Percentiles rank a stretch among this genome's conserved stretches.
Evolutionary conservation across 1,140 invertebrate genomes (phyloP).

Genomic region (Cyrtorhinus lividipennis): DNA sequence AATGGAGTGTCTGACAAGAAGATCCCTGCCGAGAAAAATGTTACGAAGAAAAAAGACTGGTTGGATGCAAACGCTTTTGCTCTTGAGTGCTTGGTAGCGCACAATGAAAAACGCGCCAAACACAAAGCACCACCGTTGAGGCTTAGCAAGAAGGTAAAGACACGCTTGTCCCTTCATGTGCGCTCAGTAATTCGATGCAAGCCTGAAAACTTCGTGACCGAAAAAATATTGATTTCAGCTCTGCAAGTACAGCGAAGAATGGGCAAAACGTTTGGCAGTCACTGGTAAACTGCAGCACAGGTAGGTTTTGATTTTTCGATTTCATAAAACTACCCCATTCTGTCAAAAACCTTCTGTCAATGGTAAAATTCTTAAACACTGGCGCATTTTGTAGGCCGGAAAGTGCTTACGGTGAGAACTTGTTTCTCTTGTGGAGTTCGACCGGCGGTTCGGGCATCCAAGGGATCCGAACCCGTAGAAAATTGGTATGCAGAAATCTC

Average conservation of each 20-base stretch:
- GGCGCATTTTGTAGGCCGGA: too few relatives aligned
- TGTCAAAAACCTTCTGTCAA: too few relatives aligned
- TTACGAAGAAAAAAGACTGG: not conserved
- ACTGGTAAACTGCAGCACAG: conserved; percentile 52
- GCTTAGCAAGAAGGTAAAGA: conserved; percentile 49
- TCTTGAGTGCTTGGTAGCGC: conserved; percentile 49
- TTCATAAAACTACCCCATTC: too few relatives aligned
- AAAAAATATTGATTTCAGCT: conserved; percentile 30
- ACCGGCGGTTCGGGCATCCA: conserved; percentile 48
- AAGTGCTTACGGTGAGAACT: conserved; percentile 65
- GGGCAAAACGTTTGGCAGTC: conserved; percentile 58
- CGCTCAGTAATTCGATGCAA: too few relatives aligned
- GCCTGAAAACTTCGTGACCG: conserved; percentile 3
- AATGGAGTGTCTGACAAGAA: conserved; percentile 1
- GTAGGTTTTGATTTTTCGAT: not conserved
- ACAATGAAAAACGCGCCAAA: conserved; percentile 56
- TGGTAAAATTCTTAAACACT: too few relatives aligned
- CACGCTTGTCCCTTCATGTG: not conserved
- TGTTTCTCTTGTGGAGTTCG: conserved; percentile 59
- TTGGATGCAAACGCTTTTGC: conserved; percentile 31
- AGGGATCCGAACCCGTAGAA: conserved; percentile 54
- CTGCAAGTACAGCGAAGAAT: conserved; percentile 60
- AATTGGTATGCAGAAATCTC: conserved; percentile 55
- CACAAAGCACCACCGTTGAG: conserved; percentile 53
- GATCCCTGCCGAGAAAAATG: not conserved